Evolutionary conservation across 2,888 invertebrate species (phyloP).

Genomic region (Andrena camellia): DNA sequence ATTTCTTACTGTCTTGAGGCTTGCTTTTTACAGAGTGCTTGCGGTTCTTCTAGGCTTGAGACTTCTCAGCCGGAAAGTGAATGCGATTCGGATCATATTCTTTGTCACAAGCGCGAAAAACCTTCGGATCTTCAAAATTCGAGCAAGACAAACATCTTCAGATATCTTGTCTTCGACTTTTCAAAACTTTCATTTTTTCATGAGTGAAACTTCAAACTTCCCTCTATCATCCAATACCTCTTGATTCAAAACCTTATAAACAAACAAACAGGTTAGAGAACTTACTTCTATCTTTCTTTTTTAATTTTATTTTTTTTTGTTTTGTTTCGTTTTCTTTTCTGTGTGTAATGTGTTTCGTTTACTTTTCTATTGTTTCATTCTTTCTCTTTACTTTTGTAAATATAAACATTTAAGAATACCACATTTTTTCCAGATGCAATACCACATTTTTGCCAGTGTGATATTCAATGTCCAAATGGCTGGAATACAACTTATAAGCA

Average conservation of each 20-base stretch:
- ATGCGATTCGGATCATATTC: constrained; percentile 85
- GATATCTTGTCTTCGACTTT: constrained; percentile 84
- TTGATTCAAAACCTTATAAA: constrained; percentile 94
- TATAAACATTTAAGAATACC: constrained; percentile 76
- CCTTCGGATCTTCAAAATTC: constrained; percentile 83
- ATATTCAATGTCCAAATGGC: constrained; percentile 68
- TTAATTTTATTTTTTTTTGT: constrained; percentile 71
- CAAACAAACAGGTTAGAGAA: constrained; percentile 89
- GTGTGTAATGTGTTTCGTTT: constrained; percentile 53
- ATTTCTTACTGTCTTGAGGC: constrained; percentile 75
- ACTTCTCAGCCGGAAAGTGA: constrained; percentile 83
- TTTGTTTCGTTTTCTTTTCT: constrained; percentile 67
- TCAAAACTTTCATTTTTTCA: constrained; percentile 83
- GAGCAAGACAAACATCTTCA: constrained; percentile 83
- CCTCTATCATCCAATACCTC: constrained; percentile 92
- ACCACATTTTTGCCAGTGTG: constrained; percentile 63
- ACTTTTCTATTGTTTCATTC: constrained; percentile 47
- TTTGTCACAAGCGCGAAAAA: constrained; percentile 85
- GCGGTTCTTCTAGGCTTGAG: constrained; percentile 80
- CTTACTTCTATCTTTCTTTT: constrained; percentile 78
- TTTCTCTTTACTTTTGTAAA: constrained; percentile 67
- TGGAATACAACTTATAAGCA: constrained; percentile 78
- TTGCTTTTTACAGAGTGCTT: constrained; percentile 71
- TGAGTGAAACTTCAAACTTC: constrained; percentile 85
- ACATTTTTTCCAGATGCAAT: constrained; percentile 66